These are phyloP conservation scores for Ranitomeya imitator DNA, from an alignment of 2,113 vertebrate species.

Conservation along the genomic window DNA sequence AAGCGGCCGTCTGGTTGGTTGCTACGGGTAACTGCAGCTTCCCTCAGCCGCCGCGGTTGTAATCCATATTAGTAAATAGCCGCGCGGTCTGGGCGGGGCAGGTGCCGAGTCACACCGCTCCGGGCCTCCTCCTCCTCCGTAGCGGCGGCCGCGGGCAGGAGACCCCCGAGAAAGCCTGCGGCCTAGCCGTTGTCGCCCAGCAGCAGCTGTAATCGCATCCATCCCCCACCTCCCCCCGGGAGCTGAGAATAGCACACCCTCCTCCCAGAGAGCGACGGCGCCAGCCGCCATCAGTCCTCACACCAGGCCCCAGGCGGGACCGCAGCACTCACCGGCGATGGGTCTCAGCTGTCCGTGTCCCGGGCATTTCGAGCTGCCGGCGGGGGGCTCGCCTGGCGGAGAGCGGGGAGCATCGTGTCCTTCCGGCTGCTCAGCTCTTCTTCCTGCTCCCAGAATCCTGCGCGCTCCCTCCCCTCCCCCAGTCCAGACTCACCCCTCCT, in stretches of 20 bases:
- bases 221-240: background rate
- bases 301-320: slow-evolving; percentile 42
- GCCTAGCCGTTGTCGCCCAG: slow-evolving; percentile 58
- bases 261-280: slow-evolving; percentile 1
- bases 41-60: background rate
- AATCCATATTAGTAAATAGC: background rate
- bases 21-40: background rate
- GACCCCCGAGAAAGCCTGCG: slow-evolving; percentile 61
- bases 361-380: slow-evolving; percentile 62
- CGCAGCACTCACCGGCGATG: slow-evolving; percentile 62
- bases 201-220: background rate
- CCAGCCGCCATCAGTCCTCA: slow-evolving; percentile 25
- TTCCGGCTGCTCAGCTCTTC: slow-evolving; percentile 64
- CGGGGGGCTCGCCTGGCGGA: slow-evolving; percentile 68
- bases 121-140: background rate
- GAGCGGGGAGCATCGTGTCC: slow-evolving; percentile 79
- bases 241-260: background rate
- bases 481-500: slow-evolving; percentile 34
- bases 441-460: slow-evolving; percentile 55
- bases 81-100: slow-evolving; percentile 40
- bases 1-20: background rate
- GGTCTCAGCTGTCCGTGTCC: slow-evolving; percentile 61
- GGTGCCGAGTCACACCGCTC: slow-evolving; percentile 29
- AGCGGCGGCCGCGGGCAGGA: background rate
- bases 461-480: slow-evolving; percentile 51